These are phyloP conservation scores for western clawed frog (Xenopus tropicalis) DNA, from an alignment of 2,113 vertebrate genomes.

Conservation along the genomic window DNA sequence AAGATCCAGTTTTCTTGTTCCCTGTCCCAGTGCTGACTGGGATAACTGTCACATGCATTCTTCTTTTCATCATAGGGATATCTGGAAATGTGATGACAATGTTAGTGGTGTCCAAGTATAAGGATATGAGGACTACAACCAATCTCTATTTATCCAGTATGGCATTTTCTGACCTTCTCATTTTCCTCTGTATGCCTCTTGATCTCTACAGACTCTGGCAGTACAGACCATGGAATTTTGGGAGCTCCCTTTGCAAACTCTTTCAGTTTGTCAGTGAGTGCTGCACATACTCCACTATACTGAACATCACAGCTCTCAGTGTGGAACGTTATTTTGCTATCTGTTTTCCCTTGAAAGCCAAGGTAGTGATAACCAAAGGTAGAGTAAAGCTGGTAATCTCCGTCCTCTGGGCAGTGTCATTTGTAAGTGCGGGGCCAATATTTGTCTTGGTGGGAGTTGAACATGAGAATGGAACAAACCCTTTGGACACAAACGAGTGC, in stretches of 20 bases:
- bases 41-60: slow-evolving; percentile 78
- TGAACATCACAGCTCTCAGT: slow-evolving; percentile 92
- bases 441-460: slow-evolving; percentile 92
- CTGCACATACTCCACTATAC: slow-evolving; percentile 93
- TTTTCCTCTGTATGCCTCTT: slow-evolving; percentile 93
- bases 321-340: slow-evolving; percentile 93
- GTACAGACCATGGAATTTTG: slow-evolving; percentile 91
- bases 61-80: slow-evolving; percentile 83
- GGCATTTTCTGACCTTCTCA: slow-evolving; percentile 93
- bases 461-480: slow-evolving; percentile 72
- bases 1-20: slow-evolving; percentile 69
- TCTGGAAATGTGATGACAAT: slow-evolving; percentile 90
- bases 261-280: slow-evolving; percentile 95
- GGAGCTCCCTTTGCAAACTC: slow-evolving; percentile 88
- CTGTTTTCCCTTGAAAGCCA: slow-evolving; percentile 91
- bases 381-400: slow-evolving; percentile 85
- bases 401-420: slow-evolving; percentile 85
- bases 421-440: slow-evolving; percentile 86
- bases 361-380: slow-evolving; percentile 86
- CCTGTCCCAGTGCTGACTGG: slow-evolving; percentile 80
- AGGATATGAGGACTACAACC: slow-evolving; percentile 92
- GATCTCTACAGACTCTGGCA: slow-evolving; percentile 94
- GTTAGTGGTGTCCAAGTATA: slow-evolving; percentile 84
- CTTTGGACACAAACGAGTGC: slow-evolving; percentile 85
- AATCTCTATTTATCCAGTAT: slow-evolving; percentile 96